Conservation (phyloP, 2,113 vertebrate genomes). For the Corapipo altera region DNA sequence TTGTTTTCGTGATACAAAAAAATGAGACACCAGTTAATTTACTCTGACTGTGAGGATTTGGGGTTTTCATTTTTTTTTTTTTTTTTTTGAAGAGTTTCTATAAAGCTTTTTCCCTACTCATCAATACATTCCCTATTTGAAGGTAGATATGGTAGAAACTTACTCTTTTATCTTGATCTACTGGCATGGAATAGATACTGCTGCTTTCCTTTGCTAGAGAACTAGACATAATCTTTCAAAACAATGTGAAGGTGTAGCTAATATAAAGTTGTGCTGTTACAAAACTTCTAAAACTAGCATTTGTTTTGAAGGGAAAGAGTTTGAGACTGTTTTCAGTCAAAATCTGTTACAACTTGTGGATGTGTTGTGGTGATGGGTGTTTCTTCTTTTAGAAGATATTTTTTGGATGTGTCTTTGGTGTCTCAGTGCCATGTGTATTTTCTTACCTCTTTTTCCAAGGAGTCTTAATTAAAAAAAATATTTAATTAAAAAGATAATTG, state of each 20-base stretch:
- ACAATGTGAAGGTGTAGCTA: background rate
- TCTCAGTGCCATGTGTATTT: background rate
- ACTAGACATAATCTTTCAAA: background rate
- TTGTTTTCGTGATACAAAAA: background rate
- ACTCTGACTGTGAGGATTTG: background rate
- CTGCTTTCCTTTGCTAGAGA: background rate
- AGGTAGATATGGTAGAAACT: background rate
- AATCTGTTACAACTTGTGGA: background rate
- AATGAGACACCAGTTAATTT: background rate
- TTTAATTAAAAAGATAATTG: background rate
- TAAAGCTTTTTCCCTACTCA: background rate
- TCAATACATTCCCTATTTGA: background rate
- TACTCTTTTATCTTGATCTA: background rate
- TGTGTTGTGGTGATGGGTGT: background rate
- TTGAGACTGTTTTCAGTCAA: background rate
- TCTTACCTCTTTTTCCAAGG: background rate
- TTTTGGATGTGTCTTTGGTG: background rate
- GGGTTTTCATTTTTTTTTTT: background rate
- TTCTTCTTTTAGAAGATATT: background rate
- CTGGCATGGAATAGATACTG: background rate
- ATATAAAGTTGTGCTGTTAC: background rate
- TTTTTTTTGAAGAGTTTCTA: background rate
- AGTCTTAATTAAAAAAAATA: background rate
- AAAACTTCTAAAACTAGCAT: background rate
- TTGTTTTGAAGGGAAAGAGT: background rate